phyloP scores from a whole-genome alignment of 2,113 vertebrate species.

The Periophthalmodon schlosseri region DNA sequence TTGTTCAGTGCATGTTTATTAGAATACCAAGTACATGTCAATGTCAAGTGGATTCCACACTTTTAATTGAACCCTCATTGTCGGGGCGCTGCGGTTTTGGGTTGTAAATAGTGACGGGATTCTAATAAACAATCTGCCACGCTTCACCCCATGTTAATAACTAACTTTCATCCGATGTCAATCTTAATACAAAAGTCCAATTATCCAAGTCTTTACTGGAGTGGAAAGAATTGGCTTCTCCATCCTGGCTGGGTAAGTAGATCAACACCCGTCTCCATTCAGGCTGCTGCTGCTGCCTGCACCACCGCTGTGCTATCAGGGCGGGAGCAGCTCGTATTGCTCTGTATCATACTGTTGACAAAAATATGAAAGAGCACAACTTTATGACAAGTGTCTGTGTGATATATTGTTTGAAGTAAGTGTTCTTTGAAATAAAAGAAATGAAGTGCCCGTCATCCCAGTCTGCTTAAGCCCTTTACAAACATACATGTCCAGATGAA shows the following conservation, averaged over 20 bases:
- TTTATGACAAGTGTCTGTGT: background rate
- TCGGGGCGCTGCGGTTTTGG: constrained; percentile 62
- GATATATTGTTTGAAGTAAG: background rate
- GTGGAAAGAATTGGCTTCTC: constrained; percentile 73
- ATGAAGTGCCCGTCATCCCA: background rate
- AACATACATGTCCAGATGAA: too few species aligned
- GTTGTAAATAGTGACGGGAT: constrained; percentile 76
- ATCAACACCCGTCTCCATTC: constrained; percentile 47
- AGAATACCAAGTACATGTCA: constrained; percentile 12
- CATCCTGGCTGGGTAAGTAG: constrained; percentile 51
- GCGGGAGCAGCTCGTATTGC: background rate
- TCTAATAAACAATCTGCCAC: constrained; percentile 80
- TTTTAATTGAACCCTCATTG: constrained; percentile 73
- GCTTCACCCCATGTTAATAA: constrained; percentile 78
- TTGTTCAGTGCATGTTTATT: constrained; percentile 23
- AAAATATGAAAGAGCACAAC: background rate
- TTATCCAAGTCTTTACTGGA: constrained; percentile 74
- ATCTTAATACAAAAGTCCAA: constrained; percentile 77
- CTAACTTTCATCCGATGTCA: constrained; percentile 79
- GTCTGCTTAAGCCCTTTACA: too few species aligned
- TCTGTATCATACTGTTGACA: background rate
- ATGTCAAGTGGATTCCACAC: constrained; percentile 64
- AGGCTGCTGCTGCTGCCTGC: constrained; percentile 25
- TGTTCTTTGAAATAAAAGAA: too few species aligned
- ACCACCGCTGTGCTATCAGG: constrained; percentile 5